Percentiles rank a stretch among this genome's conserved stretches.
phyloP scores from a whole-genome alignment of 2,113 vertebrate genomes.

The Catharus fuscescens region DNA sequence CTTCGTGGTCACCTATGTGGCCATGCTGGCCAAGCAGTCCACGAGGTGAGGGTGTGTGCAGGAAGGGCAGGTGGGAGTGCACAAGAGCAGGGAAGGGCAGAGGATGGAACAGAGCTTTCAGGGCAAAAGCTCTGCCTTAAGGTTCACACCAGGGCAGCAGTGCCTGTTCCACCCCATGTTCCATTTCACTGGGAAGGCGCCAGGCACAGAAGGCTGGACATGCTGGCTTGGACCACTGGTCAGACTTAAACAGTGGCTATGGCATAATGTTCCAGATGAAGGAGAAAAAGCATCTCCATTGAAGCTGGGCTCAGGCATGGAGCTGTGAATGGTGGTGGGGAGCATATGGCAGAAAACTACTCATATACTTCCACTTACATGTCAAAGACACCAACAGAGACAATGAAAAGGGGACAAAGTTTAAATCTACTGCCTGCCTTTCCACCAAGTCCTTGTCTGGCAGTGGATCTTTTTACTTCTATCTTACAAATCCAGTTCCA shows the following conservation, averaged over 20 bases:
- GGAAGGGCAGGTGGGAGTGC: not conserved
- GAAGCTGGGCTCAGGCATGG: not conserved
- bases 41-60: constrained; percentile 80
- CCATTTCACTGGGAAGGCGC: not conserved
- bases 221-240: not conserved
- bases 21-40: constrained; percentile 90
- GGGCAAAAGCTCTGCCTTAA: not conserved
- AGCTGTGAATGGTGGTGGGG: not conserved
- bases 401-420: not conserved
- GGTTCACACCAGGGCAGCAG: not conserved
- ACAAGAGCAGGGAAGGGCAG: not conserved
- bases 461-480: not conserved
- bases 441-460: not conserved
- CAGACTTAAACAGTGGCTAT: not conserved
- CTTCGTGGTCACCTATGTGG: constrained; percentile 92
- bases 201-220: not conserved
- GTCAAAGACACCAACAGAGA: not conserved
- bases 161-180: not conserved
- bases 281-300: not conserved
- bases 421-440: not conserved
- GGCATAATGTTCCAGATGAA: not conserved
- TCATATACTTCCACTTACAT: not conserved
- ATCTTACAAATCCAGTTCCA: not conserved
- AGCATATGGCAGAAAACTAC: not conserved
- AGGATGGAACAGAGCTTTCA: not conserved